Percentiles rank a stretch among this genome's conserved stretches.
Evolutionary conservation across 2,888 invertebrate genomes (phyloP).

Genomic region (Parnassius apollo): DNA sequence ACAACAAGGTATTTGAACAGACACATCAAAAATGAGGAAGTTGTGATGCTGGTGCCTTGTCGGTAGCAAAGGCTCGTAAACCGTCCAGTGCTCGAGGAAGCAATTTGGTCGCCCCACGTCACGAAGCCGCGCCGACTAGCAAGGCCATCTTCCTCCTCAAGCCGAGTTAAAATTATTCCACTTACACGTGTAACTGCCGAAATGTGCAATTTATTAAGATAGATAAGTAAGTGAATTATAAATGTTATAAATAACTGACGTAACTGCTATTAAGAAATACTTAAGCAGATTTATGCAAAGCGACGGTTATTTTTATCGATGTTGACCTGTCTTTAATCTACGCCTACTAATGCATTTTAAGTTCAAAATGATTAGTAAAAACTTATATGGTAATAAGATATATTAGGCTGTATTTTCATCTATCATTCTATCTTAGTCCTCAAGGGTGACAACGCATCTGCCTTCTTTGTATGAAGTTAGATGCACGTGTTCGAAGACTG

Average conservation of each 20-base stretch:
- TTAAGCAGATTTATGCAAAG: no score
- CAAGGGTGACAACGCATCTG: no score
- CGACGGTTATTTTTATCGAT: no score
- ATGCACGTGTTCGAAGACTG: no score
- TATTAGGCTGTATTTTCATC: no score
- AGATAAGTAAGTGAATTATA: slow-evolving; percentile 1
- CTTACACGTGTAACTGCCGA: background rate
- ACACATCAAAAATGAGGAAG: slow-evolving; percentile 24
- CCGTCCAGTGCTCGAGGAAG: slow-evolving; percentile 22
- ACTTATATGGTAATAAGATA: no score
- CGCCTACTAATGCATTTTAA: no score
- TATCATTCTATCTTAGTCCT: no score
- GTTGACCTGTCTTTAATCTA: no score
- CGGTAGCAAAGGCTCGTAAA: slow-evolving; percentile 20
- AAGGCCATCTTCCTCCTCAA: slow-evolving; percentile 19
- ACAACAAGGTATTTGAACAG: slow-evolving; percentile 1
- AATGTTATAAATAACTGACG: no score
- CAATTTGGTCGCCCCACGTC: slow-evolving; percentile 19
- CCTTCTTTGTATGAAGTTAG: no score
- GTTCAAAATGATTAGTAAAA: no score
- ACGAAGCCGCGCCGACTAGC: slow-evolving; percentile 1
- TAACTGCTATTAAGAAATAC: background rate
- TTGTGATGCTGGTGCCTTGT: slow-evolving; percentile 16
- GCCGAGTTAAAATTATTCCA: slow-evolving; percentile 15
- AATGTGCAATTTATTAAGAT: background rate